phyloP scores from a whole-genome alignment of 1,140 invertebrate genomes.

The Bombus breviceps region DNA sequence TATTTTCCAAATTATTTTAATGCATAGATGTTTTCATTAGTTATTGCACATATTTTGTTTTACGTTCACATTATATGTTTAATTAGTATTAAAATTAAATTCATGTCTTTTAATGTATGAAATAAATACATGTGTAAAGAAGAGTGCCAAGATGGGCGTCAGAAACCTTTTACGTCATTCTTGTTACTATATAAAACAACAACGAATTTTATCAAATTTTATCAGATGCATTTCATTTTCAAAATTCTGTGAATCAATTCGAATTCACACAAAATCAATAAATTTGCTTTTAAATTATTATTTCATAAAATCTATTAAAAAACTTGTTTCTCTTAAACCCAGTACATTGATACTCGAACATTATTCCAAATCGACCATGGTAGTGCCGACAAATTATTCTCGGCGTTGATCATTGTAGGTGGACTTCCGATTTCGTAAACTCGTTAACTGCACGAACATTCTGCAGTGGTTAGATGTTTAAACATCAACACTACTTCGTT shows the following conservation, averaged over 20 bases:
- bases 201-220: too few species aligned
- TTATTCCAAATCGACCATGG: background rate
- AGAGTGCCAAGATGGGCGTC: background rate
- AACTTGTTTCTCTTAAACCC: background rate
- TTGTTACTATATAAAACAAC: background rate
- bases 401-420: slow-evolving; percentile 5
- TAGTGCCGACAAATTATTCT: slow-evolving; percentile 3
- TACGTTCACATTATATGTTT: background rate
- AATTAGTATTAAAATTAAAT: background rate
- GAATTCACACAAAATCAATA: background rate
- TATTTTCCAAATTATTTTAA: background rate
- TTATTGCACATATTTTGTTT: background rate
- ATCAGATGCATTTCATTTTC: too few species aligned
- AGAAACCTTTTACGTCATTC: background rate
- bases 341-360: background rate
- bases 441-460: background rate
- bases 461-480: background rate
- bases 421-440: background rate
- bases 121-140: background rate
- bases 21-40: background rate
- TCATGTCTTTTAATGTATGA: background rate
- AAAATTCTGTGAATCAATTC: background rate
- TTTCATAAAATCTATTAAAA: background rate
- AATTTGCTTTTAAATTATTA: background rate
- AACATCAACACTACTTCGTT: background rate